A percentile compares a stretch with the other conserved stretches of the same genome.
Conservation (phyloP, 2,888 invertebrate species). For the Meganola albula region DNA sequence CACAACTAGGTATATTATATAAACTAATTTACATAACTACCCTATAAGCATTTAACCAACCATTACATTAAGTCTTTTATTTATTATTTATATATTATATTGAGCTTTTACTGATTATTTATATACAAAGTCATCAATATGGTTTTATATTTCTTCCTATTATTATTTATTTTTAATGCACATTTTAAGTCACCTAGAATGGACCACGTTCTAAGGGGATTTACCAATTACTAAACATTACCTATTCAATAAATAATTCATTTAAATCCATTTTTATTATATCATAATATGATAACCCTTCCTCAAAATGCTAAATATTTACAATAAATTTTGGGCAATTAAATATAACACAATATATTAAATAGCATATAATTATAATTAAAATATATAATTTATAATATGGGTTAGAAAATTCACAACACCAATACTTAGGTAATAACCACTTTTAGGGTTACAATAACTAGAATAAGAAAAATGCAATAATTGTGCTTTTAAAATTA, state of each 20-base stretch:
- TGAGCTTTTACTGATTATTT: slow-evolving; percentile 70
- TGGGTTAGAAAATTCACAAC: slow-evolving; percentile 55
- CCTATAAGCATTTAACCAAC: slow-evolving; percentile 63
- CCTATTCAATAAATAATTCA: slow-evolving; percentile 23
- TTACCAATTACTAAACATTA: slow-evolving; percentile 21
- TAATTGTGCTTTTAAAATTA: slow-evolving; percentile 38
- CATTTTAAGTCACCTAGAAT: slow-evolving; percentile 75
- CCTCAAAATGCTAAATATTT: slow-evolving; percentile 27
- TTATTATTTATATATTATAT: slow-evolving; percentile 65
- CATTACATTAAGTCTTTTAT: slow-evolving; percentile 68
- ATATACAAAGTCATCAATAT: slow-evolving; percentile 55
- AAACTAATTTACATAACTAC: slow-evolving; percentile 57
- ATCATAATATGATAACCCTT: slow-evolving; percentile 34
- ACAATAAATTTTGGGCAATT: slow-evolving; percentile 30
- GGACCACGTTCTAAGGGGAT: slow-evolving; percentile 72
- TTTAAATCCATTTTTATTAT: slow-evolving; percentile 21
- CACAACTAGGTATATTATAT: slow-evolving; percentile 46
- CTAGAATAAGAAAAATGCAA: slow-evolving; percentile 27
- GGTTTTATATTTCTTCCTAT: slow-evolving; percentile 43
- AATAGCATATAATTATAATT: slow-evolving; percentile 26
- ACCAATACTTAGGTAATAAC: slow-evolving; percentile 41
- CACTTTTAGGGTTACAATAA: slow-evolving; percentile 38
- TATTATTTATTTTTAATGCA: slow-evolving; percentile 70
- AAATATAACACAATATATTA: slow-evolving; percentile 26
- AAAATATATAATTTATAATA: too few relatives aligned